Evolutionary conservation across 2,797 vertebrate genomes (phyloP).

Genomic region (Amniataba percoides): DNA sequence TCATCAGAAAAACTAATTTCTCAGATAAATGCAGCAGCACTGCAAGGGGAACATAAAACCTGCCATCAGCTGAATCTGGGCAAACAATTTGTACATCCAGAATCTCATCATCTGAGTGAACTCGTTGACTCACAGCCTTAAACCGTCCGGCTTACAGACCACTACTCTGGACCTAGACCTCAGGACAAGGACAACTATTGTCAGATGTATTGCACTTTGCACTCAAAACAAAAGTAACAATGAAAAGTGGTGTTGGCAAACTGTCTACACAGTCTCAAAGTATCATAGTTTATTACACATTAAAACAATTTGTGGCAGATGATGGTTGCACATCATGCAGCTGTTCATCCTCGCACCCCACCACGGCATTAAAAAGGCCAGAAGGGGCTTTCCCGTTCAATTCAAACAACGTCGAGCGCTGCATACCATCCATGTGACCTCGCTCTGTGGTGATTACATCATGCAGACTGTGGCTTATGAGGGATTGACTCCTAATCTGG

Average conservation of each 20-base stretch:
- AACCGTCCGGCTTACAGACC: conserved; percentile 1
- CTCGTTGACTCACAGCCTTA: conserved; percentile 27
- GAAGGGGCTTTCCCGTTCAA: conserved; percentile 67
- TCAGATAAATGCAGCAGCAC: conserved; percentile 34
- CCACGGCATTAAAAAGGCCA: conserved; percentile 51
- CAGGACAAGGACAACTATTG: neutral
- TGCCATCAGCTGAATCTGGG: conserved; percentile 38
- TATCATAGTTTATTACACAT: conserved; percentile 4
- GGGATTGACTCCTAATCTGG: conserved; percentile 76
- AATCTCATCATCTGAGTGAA: conserved; percentile 32
- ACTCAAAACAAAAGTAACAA: neutral
- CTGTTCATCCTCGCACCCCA: conserved; percentile 59
- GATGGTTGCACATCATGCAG: conserved; percentile 45
- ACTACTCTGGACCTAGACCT: conserved; percentile 2
- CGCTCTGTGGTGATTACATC: conserved; percentile 72
- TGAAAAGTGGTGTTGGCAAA: neutral
- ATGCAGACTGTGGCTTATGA: conserved; percentile 69
- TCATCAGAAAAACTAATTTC: conserved; percentile 35
- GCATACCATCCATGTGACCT: conserved; percentile 66
- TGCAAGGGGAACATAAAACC: conserved; percentile 26
- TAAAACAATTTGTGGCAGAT: conserved; percentile 47
- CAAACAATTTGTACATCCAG: conserved; percentile 10
- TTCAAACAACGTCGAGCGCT: conserved; percentile 21
- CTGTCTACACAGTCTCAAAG: neutral
- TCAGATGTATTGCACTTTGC: neutral